Percentiles rank a stretch among this genome's conserved stretches.
Conservation (phyloP, 2,113 vertebrate species). For the Charadrius vociferus region DNA sequence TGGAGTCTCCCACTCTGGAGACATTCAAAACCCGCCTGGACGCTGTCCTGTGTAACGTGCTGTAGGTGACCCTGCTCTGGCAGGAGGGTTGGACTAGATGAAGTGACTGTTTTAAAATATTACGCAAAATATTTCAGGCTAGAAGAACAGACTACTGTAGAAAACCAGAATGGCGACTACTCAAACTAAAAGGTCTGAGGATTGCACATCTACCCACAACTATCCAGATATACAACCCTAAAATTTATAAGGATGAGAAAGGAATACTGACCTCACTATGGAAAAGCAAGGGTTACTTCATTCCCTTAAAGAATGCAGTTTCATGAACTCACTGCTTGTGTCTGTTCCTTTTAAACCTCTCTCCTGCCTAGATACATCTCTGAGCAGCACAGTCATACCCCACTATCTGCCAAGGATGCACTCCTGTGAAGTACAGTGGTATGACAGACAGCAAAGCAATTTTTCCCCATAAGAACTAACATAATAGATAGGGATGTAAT, state of each 20-base stretch:
- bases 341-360: neutral
- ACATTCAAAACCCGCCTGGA: too few relatives aligned
- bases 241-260: neutral
- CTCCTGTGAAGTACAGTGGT: neutral
- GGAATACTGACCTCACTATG: neutral
- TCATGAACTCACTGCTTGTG: neutral
- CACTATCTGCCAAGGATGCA: neutral
- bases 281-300: neutral
- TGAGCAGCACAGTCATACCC: neutral
- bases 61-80: too few relatives aligned
- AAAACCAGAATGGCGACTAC: neutral
- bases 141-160: neutral
- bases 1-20: too few relatives aligned
- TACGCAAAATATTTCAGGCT: neutral
- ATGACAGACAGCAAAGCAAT: neutral
- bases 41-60: too few relatives aligned
- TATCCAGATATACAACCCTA: neutral
- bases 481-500: neutral
- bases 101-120: neutral
- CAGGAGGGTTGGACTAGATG: too few relatives aligned
- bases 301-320: neutral
- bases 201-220: neutral
- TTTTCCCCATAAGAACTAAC: neutral
- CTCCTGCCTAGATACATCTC: neutral
- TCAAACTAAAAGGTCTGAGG: neutral